phyloP scores from a whole-genome alignment of 2,888 invertebrate genomes.

The Eumerus sabulonum region DNA sequence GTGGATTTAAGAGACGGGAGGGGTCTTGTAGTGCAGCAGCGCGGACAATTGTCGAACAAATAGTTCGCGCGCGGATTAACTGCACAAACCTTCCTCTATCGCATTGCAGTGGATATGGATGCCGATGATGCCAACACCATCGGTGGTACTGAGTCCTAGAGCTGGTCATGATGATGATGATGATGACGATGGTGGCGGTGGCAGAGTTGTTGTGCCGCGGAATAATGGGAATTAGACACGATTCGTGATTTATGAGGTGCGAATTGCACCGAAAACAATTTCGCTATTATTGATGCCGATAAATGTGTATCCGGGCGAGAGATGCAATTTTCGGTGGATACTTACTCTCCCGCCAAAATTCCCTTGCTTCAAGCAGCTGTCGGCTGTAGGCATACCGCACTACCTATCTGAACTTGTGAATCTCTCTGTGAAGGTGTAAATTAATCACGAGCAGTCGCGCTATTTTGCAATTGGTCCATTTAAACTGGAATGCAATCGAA shows the following conservation, averaged over 20 bases:
- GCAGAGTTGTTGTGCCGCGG: conserved; percentile 28
- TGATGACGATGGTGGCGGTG: conserved; percentile 33
- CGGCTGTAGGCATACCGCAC: background rate
- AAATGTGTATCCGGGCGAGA: conserved; percentile 48
- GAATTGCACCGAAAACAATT: conserved; percentile 77
- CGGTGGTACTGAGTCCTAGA: too few species aligned
- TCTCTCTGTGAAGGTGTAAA: conserved; percentile 50
- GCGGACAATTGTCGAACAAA: conserved; percentile 67
- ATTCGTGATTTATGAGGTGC: conserved; percentile 79
- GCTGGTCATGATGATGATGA: conserved; percentile 40
- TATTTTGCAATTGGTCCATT: conserved; percentile 50
- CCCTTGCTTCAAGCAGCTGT: conserved; percentile 10
- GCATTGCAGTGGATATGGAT: conserved; percentile 52
- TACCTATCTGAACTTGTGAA: conserved; percentile 37
- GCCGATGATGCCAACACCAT: conserved; percentile 21
- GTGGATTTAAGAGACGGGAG: conserved; percentile 19
- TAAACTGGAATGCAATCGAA: conserved; percentile 41
- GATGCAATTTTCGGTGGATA: conserved; percentile 28
- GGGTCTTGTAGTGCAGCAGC: conserved; percentile 18
- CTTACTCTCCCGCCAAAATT: background rate
- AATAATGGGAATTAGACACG: conserved; percentile 76
- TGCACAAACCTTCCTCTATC: conserved; percentile 48
- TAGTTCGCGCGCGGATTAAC: conserved; percentile 68
- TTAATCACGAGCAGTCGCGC: conserved; percentile 54
- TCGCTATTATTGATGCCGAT: conserved; percentile 69